Evolutionary conservation across 1,140 invertebrate genomes (phyloP), one percentile per base, ranked within the genome.

Genomic region (Lepidurus couesii): DNA sequence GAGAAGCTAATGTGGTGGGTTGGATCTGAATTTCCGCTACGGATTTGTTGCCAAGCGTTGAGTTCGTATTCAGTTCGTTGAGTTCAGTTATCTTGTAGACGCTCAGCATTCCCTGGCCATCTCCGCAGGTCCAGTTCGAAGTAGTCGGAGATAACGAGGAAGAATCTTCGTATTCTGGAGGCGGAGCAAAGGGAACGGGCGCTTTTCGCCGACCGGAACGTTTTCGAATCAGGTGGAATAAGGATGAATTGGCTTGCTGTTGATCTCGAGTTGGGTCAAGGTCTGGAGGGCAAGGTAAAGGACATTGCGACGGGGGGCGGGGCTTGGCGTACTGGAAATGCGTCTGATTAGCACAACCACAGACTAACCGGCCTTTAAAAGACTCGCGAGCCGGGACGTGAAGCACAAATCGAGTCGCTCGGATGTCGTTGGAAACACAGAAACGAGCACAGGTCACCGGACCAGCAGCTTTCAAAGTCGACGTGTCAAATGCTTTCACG

Each of bases 31-130:
- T 34, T 34, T 34, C 34, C 34, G 34, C 34, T 34, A 34, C 34
- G 34, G 34, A 34, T 34, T 34, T 34, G 34, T 34, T 34, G 34
- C 34, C 3, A 34, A 34, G 34, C 34, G 34, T 34, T 34, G 34
- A 4, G 4, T 34, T 34, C 34, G 34, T 34, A 34, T 34, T 34
- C 34, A 34, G 34, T 34, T 65, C 53, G 6, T 65, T 65, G 53
- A 13, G 21, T 7, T 13, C 53, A 3, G 13, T 65, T 7, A 78
- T 42, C 45, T 74, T 44, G 65, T 78, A 78, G 21, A 24, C 74
- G n/a, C 77, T 78, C 34, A 78, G 77, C 45, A 78, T 73, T 34
- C 65, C 77, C n/a, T 74, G 34, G 6, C 77, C 77, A n/a, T 75
- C 74, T 13, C 77, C 77, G 21, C 78, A 76, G 21, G 78, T 79